These are phyloP conservation scores for Diprion similis DNA, from an alignment of 1,140 invertebrate species.

Conservation along the genomic window DNA sequence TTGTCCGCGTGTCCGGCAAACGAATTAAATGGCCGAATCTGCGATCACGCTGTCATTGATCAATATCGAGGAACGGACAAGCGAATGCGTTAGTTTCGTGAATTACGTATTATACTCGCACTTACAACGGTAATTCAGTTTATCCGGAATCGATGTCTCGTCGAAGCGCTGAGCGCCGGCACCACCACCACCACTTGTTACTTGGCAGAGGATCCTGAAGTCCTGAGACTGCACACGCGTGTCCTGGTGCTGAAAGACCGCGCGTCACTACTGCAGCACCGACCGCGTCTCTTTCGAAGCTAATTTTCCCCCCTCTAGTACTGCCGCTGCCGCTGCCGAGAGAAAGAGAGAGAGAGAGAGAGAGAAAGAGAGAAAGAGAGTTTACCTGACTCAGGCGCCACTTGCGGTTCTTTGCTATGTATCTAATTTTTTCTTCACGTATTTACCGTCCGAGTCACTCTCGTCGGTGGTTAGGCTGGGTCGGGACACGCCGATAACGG, in stretches of 20 bases:
- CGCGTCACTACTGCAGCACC: background rate
- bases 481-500: background rate
- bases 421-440: background rate
- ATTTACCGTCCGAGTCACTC: background rate
- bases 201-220: background rate
- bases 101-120: background rate
- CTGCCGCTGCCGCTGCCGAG: too few relatives aligned
- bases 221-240: background rate
- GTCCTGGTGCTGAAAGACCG: background rate
- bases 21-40: too few relatives aligned
- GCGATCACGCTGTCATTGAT: too few relatives aligned
- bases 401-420: background rate
- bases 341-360: too few relatives aligned
- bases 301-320: too few relatives aligned
- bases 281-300: too few relatives aligned
- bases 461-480: background rate
- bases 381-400: background rate
- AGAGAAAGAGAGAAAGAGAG: too few relatives aligned
- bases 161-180: background rate
- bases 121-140: background rate
- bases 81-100: background rate
- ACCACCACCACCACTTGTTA: background rate
- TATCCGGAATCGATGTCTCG: background rate
- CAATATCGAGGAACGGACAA: too few relatives aligned
- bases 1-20: too few relatives aligned